Evolutionary conservation across 1,140 invertebrate genomes (phyloP), one percentile per base, ranked within the genome.

Genomic region (Berghia stephanieae): DNA sequence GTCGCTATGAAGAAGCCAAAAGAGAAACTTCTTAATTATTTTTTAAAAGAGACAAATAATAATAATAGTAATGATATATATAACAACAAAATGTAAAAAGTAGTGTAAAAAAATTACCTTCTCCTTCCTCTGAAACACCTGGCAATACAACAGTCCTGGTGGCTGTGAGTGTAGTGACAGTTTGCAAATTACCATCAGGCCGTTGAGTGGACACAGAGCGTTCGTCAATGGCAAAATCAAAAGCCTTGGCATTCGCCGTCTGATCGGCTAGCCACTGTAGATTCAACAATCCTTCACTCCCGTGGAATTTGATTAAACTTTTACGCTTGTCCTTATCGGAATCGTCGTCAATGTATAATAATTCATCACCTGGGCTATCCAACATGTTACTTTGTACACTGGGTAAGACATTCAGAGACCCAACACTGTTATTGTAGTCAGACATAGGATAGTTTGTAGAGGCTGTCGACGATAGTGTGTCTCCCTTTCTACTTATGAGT

Each of bases 321-420:
- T 34, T 49, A 24, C 18, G 10, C 21, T n/a, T n/a, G 2, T 21
- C 36, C 16, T 21, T 49, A 60, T 2, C 21, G n/a, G 2, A 21
- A 4, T 46, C 44, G 44, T 24, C 43, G 24, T 79, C 78, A 74
- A 79, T 79, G 44, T 38, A 79, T 13, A 52, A 42, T 44, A 79
- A 77, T 52, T 79, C 78, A 27, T 79, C 78, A 8, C 74, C 78
- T 16, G 78, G 78, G 31, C 70, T 49, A 31, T 79, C 78, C 68
- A 79, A 27, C 13, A 68, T 42, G 60, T 73, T 79, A 21, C 43
- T 52, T 6, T 55, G 46, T 1, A 6, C 13, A 18, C 46, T 73
- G n/a, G 27, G 31, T 13, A 40, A 40, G 3, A 43, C n/a, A n/a
- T n/a, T n/a, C n/a, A n/a, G n/a, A n/a, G n/a, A n/a, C n/a, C n/a